phyloP scores from a whole-genome alignment of 2,888 invertebrate species.

The Stenolophus ochropezus region DNA sequence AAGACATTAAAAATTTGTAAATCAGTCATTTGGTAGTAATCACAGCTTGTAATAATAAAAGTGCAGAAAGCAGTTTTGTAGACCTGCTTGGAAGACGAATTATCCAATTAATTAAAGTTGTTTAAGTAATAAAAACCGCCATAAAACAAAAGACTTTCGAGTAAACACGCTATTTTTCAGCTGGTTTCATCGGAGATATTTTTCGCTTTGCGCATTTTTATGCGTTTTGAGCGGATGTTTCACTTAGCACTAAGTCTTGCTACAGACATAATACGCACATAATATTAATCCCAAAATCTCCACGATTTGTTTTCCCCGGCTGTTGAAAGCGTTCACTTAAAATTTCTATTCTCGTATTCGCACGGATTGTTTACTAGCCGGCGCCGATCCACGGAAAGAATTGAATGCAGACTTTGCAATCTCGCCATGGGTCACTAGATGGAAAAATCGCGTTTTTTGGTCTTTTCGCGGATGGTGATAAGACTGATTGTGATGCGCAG shows the following conservation, averaged over 20 bases:
- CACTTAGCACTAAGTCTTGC: conserved; percentile 47
- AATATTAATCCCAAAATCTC: conserved; percentile 46
- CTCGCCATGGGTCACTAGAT: conserved; percentile 50
- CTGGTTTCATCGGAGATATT: conserved; percentile 14
- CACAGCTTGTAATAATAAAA: neutral
- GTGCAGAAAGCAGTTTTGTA: neutral
- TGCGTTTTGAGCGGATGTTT: conserved; percentile 46
- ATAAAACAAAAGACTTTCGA: conserved; percentile 22
- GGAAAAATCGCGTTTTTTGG: conserved; percentile 45
- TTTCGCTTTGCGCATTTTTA: conserved; percentile 48
- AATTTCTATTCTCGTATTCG: conserved; percentile 56
- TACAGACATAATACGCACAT: conserved; percentile 49
- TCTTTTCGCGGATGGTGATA: conserved; percentile 33
- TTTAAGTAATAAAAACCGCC: conserved; percentile 29
- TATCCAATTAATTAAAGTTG: conserved; percentile 29
- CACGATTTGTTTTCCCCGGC: conserved; percentile 27
- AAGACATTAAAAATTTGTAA: neutral
- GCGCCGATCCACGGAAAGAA: conserved; percentile 44
- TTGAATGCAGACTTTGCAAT: conserved; percentile 51
- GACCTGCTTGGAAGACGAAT: neutral
- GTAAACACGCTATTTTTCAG: conserved; percentile 47
- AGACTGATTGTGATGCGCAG: conserved; percentile 51
- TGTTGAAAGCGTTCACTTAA: conserved; percentile 57
- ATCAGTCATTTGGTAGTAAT: neutral
- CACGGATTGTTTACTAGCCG: conserved; percentile 13